phyloP scores from a whole-genome alignment of 2,113 vertebrate species.

The Gila orcuttii region DNA sequence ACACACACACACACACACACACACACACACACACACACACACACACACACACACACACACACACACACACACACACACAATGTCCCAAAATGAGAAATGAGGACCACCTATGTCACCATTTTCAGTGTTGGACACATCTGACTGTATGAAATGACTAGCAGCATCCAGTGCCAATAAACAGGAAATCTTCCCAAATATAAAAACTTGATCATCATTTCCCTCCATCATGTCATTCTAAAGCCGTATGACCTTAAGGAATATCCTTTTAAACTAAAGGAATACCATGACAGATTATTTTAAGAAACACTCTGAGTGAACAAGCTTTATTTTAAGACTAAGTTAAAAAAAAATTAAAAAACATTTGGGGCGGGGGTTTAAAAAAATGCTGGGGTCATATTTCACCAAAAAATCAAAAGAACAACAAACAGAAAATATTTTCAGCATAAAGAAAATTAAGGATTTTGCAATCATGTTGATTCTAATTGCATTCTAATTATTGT shows the following conservation, averaged over 20 bases:
- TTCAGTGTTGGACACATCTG: background rate
- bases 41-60: constrained; percentile 26
- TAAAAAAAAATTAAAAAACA: too few species aligned
- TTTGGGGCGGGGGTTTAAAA: too few species aligned
- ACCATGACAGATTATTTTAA: background rate
- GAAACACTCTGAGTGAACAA: background rate
- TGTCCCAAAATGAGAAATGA: constrained; percentile 40
- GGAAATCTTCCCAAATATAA: background rate
- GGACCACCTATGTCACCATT: constrained; percentile 40
- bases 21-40: constrained; percentile 18
- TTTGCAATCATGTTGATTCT: too few species aligned
- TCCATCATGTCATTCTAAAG: background rate
- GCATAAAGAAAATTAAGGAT: too few species aligned
- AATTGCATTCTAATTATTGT: too few species aligned
- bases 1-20: constrained; percentile 29
- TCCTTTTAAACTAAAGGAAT: too few species aligned
- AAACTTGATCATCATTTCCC: background rate
- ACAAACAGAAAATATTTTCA: too few species aligned
- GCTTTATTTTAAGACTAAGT: too few species aligned
- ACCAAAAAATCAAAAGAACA: too few species aligned
- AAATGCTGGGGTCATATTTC: too few species aligned
- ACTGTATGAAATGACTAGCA: background rate
- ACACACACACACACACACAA: constrained; percentile 29
- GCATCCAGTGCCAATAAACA: constrained; percentile 10
- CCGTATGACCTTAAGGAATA: background rate